Base-by-base conservation (phyloP, 64 coral and sea anemone species). In the Pocillopora verrucosa region DNA sequence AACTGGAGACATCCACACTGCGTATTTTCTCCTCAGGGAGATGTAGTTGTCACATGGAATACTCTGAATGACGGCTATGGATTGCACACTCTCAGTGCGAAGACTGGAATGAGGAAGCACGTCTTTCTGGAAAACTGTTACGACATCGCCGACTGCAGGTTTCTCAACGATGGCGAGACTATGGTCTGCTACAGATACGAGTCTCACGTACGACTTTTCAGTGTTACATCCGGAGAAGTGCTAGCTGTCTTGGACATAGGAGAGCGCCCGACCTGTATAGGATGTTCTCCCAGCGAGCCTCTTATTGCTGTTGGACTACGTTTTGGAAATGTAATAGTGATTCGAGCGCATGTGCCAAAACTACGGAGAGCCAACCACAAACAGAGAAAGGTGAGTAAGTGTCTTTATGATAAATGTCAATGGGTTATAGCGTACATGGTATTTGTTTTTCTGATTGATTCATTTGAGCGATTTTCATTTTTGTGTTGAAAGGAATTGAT, bases 91-190 rank as follows among this genome's bases (percentile, higher is more conserved):
- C 67, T 70, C 22, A 30, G 6, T 10, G 67, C 67, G 22, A 11
- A 20, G 25, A 70, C 20, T 25, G 67, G 67, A 22, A 9, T 16
- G 65, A 30, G 30, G 30, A 30, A 30, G 30, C 67, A 70, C 67
- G 20, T 30, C 67, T 70, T 70, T 11, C 67, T 70, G 1, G 20
- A 70, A 24, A 70, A n/a, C 67, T n/a, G 67, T 70, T 70, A 70
- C 25, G 67, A 70, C 67, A 70, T 70, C 67, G 67, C 67, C 20
- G 67, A 70, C 67, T 70, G 67, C 67, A 70, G 11, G 67, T 70
- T 70, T 70, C 67, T 70, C 67, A 70, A 70, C 67, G 67, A 70
- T 70, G 67, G 67, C 5, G 22, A 70, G n/a, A 25, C 67, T 70
- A 24, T 70, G 22, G n/a, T 70, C 20, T 70, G 67, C 22, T n/a